Evolutionary conservation across 30 jellyfish, hydroid and myxozoan genomes (phyloP).

Genomic region (Chrysaora quinquecirrha): DNA sequence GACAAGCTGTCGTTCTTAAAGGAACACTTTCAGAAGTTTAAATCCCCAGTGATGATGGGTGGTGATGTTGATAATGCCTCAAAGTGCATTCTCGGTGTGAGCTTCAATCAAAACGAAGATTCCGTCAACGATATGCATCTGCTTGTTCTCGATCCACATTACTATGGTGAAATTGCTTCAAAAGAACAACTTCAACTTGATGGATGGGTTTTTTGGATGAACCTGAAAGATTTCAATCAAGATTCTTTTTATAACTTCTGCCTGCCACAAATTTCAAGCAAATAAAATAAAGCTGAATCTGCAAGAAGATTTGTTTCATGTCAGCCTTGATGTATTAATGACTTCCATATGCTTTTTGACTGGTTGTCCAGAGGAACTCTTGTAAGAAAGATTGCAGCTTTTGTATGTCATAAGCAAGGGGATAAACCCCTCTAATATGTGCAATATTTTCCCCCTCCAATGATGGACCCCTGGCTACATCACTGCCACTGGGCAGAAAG

Average conservation of each 20-base stretch:
- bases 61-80: conserved; percentile 84
- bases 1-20: background rate
- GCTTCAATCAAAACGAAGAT: background rate
- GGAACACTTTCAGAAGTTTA: conserved; percentile 45
- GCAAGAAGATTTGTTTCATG: too few species aligned
- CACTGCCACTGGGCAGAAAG: too few species aligned
- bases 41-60: conserved; percentile 84
- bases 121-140: background rate
- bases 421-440: background rate
- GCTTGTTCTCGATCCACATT: conserved; percentile 52
- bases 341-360: background rate
- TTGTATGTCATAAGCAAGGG: too few species aligned
- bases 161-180: conserved; percentile 29
- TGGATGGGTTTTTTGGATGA: conserved; percentile 73
- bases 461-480: too few species aligned
- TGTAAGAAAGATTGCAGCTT: background rate
- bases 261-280: conserved; percentile 55
- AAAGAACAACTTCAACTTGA: conserved; percentile 42
- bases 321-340: background rate
- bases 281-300: background rate
- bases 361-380: background rate
- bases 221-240: conserved; percentile 38
- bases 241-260: conserved; percentile 76
- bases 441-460: background rate
- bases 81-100: conserved; percentile 62